Conservation (phyloP, 2,113 vertebrate species). For the Toxotes jaculatrix region DNA sequence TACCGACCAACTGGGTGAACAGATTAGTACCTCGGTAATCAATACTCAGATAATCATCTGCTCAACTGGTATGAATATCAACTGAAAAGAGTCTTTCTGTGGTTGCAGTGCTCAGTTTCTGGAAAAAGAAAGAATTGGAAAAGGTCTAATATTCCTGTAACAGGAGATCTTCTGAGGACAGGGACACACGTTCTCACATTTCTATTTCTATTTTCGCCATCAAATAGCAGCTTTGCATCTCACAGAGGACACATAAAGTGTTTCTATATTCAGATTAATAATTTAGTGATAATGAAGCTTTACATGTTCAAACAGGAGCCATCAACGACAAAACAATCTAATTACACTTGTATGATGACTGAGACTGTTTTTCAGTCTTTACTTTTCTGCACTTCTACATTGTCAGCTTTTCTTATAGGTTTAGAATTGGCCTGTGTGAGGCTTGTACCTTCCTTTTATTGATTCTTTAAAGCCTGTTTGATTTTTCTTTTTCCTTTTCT, state of each 20-base stretch:
- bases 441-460: neutral
- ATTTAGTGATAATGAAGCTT: conserved; percentile 29
- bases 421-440: too few relatives aligned
- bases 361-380: too few relatives aligned
- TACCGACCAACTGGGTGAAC: neutral
- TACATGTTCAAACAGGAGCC: conserved; percentile 3
- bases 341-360: neutral
- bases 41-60: neutral
- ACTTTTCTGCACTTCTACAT: too few relatives aligned
- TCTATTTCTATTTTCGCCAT: conserved; percentile 35
- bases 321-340: neutral
- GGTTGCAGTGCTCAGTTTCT: neutral
- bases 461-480: neutral
- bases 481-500: neutral
- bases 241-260: conserved; percentile 8
- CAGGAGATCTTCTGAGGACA: conserved; percentile 39
- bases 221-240: conserved; percentile 15
- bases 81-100: neutral
- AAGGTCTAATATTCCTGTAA: conserved; percentile 13
- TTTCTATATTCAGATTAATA: conserved; percentile 35
- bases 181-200: conserved; percentile 12
- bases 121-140: neutral
- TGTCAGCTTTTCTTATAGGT: neutral
- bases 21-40: conserved; percentile 7
- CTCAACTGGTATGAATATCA: too few relatives aligned